Evolutionary conservation across 2,113 vertebrate genomes (phyloP).

Genomic region (Grantiella picta): DNA sequence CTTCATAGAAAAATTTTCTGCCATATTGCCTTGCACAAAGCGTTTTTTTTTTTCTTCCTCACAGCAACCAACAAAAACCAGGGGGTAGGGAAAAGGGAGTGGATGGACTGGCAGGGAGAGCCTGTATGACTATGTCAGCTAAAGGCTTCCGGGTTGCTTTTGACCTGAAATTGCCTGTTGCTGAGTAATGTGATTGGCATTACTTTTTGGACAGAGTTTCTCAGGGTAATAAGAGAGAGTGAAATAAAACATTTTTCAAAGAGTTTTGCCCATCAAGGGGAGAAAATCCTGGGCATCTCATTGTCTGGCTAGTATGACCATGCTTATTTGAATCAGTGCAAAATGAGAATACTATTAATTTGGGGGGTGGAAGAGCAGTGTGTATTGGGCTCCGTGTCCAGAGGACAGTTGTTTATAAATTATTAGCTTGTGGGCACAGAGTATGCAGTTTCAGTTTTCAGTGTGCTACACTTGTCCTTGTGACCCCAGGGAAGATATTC

Average conservation of each 20-base stretch:
- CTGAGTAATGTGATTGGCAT: background rate
- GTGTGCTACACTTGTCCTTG: background rate
- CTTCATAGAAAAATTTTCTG: background rate
- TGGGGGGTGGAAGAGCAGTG: background rate
- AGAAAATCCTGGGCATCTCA: background rate
- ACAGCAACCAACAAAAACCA: background rate
- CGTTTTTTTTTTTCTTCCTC: background rate
- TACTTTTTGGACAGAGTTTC: background rate
- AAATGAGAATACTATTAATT: background rate
- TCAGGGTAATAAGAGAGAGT: background rate
- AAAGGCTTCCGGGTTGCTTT: background rate
- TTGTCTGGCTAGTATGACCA: background rate
- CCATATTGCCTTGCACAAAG: background rate
- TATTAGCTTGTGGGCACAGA: background rate
- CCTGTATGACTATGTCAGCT: background rate
- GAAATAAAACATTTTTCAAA: background rate
- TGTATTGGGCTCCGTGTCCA: background rate
- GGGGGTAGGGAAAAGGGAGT: fast-evolving
- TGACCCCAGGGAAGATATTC: background rate
- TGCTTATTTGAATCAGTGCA: background rate
- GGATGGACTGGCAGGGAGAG: background rate
- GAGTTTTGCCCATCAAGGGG: background rate
- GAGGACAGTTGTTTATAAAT: background rate
- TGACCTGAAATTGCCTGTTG: background rate
- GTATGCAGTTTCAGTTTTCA: background rate